Evolutionary conservation across 2,113 vertebrate genomes (phyloP).

Genomic region (Paraplagusia blochii): DNA sequence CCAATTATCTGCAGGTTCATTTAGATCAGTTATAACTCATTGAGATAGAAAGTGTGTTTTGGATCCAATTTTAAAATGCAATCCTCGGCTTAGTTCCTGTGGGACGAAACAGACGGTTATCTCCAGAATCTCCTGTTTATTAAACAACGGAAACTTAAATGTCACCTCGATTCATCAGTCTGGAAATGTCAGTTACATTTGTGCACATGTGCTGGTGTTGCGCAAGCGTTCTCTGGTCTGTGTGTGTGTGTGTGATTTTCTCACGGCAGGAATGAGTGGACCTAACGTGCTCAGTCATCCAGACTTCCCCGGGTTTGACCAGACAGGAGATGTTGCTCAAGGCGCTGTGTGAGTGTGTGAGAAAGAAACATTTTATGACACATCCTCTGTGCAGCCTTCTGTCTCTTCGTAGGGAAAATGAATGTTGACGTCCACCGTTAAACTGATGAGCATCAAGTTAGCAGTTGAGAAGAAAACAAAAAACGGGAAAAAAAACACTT

Average conservation of each 20-base stretch:
- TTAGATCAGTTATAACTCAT: no score
- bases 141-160: not conserved
- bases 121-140: constrained; percentile 9
- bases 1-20: no score
- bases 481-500: no score
- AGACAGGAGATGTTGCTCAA: constrained; percentile 35
- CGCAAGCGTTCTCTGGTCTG: constrained; percentile 3
- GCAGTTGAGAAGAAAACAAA: no score
- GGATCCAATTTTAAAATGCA: no score
- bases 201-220: constrained; percentile 8
- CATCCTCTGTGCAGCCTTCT: constrained; percentile 1
- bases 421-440: not conserved
- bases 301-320: constrained; percentile 50
- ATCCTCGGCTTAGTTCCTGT: constrained; percentile 24
- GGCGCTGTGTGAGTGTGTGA: constrained; percentile 4
- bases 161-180: constrained; percentile 1
- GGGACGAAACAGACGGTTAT: constrained; percentile 28
- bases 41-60: no score
- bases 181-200: not conserved
- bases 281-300: constrained; percentile 59
- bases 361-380: constrained; percentile 12
- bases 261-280: constrained; percentile 64
- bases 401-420: constrained; percentile 1
- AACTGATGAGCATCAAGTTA: no score
- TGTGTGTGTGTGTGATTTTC: constrained; percentile 36